Base-by-base conservation (phyloP, 2,113 vertebrate species). In the Heterotis niloticus region DNA sequence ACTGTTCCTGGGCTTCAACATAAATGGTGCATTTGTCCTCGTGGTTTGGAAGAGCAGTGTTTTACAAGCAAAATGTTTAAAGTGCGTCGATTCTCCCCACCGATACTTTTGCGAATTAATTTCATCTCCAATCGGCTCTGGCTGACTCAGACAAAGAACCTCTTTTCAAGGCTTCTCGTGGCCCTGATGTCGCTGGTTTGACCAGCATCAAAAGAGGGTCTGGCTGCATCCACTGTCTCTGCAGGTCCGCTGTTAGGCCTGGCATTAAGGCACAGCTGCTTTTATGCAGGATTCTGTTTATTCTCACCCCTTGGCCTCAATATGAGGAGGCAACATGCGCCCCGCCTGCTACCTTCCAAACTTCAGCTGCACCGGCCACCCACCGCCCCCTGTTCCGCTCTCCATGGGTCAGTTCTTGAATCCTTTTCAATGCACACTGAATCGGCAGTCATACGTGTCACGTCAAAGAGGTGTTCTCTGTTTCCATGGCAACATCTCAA, bases 401-500 rank as follows among this genome's bases (percentile, higher is more conserved):
- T 34, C 34, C 16, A 26, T 18, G 67, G 67, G 28, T 29, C 34
- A 29, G 0, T 2, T 68, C 66, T 69, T 34, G 0, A 11, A 5
- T 20, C 34, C 69, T 4, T 72, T 44, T 2, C 44, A 23, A 1
- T 7, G 10, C 69, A 9, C 44, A 5, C 69, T 5, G 12, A 14
- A 44, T 26, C 69, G n/a, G 29, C n/a, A 65, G 64, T 65, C n/a
- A 18, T 7, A 44, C 34, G 52, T 24, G 51, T 57, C 24, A 52
- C 52, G 9, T 57, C 56, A 52, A 5, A 1, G 71, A 73, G 13
- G 51, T 52, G 16, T 72, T 4, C 20, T 52, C 24, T 24, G 34
- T 73, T 73, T 73, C 71, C 71, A 57, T 57, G 17, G 71, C 52
- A 44, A 56, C 23, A 56, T 56, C 24, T 73, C 51, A 17, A 73